These are phyloP conservation scores for Gymnobelideus leadbeateri DNA, from an alignment of 2,113 vertebrate genomes.

Conservation along the genomic window DNA sequence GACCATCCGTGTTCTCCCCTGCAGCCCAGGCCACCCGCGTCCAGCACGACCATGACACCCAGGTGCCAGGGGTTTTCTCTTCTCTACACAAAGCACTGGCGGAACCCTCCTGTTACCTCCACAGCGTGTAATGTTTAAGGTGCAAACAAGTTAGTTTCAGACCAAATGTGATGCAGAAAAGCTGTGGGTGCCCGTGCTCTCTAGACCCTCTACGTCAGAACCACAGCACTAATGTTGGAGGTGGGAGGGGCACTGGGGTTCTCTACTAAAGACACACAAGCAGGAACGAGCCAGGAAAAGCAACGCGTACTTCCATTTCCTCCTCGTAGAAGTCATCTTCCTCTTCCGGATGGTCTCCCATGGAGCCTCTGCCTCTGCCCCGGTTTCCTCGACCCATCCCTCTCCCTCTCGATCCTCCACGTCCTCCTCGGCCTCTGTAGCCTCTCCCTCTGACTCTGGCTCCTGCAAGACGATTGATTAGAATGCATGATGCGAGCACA, in stretches of 20 bases:
- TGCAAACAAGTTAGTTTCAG: neutral
- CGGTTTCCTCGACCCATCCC: constrained; percentile 85
- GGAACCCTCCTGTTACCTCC: neutral
- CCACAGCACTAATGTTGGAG: neutral
- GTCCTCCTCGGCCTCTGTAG: constrained; percentile 89
- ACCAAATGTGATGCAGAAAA: neutral
- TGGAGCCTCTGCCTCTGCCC: constrained; percentile 83
- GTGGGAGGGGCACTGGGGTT: neutral
- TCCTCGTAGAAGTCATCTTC: constrained; percentile 87
- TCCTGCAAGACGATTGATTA: constrained; percentile 78
- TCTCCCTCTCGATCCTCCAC: constrained; percentile 88
- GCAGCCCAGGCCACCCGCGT: too few relatives aligned
- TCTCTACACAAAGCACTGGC: too few relatives aligned
- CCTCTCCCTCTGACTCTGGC: constrained; percentile 89
- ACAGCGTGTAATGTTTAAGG: neutral
- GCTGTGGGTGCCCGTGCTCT: too few relatives aligned
- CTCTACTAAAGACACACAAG: accelerated
- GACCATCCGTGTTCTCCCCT: too few relatives aligned
- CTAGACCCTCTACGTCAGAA: too few relatives aligned
- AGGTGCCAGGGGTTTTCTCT: accelerated
- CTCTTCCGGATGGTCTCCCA: constrained; percentile 87
- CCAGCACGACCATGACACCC: neutral
- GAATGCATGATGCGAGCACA: neutral
- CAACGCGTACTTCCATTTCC: constrained; percentile 83
- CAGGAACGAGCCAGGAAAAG: accelerated